These are phyloP conservation scores for Desmodus rotundus DNA, from an alignment of 2,113 vertebrate genomes.

Conservation along the genomic window DNA sequence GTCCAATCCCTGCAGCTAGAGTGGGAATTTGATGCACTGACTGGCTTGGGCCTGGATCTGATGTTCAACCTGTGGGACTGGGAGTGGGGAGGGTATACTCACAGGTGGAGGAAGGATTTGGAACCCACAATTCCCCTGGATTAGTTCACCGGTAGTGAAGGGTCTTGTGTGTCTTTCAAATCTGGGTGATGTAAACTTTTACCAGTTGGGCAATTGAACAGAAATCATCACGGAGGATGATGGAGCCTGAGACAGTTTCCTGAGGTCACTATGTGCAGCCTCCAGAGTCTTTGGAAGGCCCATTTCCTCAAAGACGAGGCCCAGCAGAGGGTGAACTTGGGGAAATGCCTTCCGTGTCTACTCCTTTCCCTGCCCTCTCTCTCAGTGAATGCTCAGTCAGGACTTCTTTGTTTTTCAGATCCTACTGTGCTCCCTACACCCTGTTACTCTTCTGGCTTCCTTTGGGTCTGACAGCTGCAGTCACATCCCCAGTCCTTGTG, in stretches of 20 bases:
- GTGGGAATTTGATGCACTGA: neutral
- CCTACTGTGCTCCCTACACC: neutral
- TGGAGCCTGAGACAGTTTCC: neutral
- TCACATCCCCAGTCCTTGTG: neutral
- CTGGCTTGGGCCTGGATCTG: neutral
- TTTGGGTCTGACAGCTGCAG: neutral
- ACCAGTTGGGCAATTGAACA: neutral
- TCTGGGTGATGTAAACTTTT: neutral
- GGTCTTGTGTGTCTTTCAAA: neutral
- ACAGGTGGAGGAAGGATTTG: neutral
- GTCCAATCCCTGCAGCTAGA: neutral
- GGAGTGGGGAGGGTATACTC: neutral
- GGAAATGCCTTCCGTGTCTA: accelerated
- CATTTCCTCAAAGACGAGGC: neutral
- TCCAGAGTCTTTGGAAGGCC: neutral
- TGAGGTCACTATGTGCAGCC: neutral
- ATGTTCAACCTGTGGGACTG: neutral
- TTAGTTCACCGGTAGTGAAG: neutral
- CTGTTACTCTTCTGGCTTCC: neutral
- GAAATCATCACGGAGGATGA: neutral
- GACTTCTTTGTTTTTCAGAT: neutral
- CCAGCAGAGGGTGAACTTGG: neutral
- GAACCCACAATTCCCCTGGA: neutral
- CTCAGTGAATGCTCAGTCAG: neutral
- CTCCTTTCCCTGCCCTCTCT: neutral